These are phyloP conservation scores for Temnothorax unifasciatus DNA, from an alignment of 2,888 invertebrate genomes.

Conservation along the genomic window DNA sequence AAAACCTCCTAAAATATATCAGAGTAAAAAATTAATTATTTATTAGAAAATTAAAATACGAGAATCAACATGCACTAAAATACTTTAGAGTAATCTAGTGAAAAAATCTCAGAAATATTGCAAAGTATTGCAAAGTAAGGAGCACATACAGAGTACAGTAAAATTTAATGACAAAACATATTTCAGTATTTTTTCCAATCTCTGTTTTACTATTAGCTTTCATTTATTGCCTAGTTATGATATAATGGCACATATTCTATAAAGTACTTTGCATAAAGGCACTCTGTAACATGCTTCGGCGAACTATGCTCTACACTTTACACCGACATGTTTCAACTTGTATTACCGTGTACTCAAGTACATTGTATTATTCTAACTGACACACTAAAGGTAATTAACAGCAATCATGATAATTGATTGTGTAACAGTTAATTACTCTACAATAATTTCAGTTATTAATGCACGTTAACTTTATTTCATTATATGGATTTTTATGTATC, in stretches of 20 bases:
- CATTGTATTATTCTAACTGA: slow-evolving; percentile 9
- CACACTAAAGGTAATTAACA: slow-evolving; percentile 7
- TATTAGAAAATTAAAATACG: not conserved
- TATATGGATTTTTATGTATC: not conserved
- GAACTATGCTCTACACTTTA: not conserved
- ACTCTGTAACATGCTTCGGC: not conserved
- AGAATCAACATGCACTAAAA: not conserved
- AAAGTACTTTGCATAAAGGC: not conserved
- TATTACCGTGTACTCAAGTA: not conserved
- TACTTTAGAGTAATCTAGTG: not conserved
- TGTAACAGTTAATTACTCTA: not conserved
- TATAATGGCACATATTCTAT: not conserved
- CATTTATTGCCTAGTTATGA: slow-evolving; percentile 9
- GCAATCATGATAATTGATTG: not conserved
- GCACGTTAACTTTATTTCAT: not conserved
- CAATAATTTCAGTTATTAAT: not conserved
- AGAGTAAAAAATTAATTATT: not conserved
- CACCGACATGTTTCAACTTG: not conserved
- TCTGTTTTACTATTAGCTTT: not conserved
- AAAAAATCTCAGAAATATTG: not conserved
- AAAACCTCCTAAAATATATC: not conserved
- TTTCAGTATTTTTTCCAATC: not conserved
- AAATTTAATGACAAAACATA: not conserved
- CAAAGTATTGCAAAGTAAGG: not conserved
- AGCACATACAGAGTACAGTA: not conserved